Evolutionary conservation across 2,113 vertebrate genomes (phyloP).

Genomic region (Psilopsiagon aymara): DNA sequence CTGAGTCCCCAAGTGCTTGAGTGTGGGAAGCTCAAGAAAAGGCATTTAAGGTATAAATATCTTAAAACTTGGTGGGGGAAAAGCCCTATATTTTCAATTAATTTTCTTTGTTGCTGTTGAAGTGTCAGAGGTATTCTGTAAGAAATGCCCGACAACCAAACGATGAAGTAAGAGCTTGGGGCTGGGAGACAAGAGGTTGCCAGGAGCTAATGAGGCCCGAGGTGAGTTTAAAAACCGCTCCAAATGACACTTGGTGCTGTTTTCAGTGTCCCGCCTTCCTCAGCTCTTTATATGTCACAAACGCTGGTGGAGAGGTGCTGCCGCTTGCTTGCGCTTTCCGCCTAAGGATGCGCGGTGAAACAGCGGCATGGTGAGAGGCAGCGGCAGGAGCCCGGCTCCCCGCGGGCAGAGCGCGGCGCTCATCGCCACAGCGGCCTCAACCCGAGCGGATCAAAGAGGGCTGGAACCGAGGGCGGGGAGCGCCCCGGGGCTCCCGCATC

Average conservation of each 20-base stretch:
- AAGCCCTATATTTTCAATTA: background rate
- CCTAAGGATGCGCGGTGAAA: background rate
- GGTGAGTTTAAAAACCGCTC: background rate
- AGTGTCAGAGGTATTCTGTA: background rate
- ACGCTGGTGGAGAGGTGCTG: accelerated
- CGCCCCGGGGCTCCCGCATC: conserved; percentile 21
- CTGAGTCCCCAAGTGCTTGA: background rate
- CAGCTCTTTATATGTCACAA: background rate
- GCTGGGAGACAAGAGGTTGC: background rate
- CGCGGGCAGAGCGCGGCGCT: conserved; percentile 2
- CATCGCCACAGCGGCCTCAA: background rate
- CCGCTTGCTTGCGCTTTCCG: accelerated
- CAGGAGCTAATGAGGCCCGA: background rate
- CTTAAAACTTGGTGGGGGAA: accelerated
- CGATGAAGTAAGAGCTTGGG: background rate
- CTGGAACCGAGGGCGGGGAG: conserved; percentile 53
- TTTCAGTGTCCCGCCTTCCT: background rate
- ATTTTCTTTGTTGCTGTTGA: background rate
- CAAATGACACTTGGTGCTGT: background rate
- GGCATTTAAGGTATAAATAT: background rate
- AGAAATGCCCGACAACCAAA: background rate
- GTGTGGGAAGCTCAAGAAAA: background rate
- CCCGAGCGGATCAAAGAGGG: conserved; percentile 25
- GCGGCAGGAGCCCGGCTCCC: background rate
- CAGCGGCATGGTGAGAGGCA: too few relatives aligned